Evolutionary conservation across 2,888 invertebrate species (phyloP), one percentile per base, ranked within the genome.

Genomic region (Brachyptera putata): DNA sequence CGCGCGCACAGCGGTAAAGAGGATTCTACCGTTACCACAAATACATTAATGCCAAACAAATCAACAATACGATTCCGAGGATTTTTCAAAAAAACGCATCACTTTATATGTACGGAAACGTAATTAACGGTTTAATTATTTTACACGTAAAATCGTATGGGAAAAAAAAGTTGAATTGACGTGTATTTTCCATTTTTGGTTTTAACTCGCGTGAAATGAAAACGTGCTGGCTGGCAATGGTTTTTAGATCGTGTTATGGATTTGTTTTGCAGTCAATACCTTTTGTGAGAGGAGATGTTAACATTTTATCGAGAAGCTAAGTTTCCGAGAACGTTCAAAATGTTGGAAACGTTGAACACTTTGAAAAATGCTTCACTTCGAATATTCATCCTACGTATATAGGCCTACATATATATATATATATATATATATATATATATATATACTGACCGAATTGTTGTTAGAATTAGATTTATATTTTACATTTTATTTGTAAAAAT

Each of bases 1-100:
- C 74, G 74, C 74, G 73, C 73, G 73, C 73, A 21, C 22, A 34
- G 74, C 74, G 74, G 74, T 74, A 74, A 74, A 74, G 74, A 74
- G 72, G 70, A 70, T 69, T 73, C 74, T 74, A 73, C 74, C 74
- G 74, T 74, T 74, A 74, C 69, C 70, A 69, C 26, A 43, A 21
- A 13, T 7, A 22, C 53, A 1, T 36, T 53, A 22, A 46, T 50
- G 16, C 30, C 50, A 53, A 34, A 36, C 53, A 36, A 3, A 53
- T 53, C 53, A 34, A 53, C 53, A 53, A 34, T 53, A 21, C 53
- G 36, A 21, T 53, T 34, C 53, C 22, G 53, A 53, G 36, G 53
- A 53, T 16, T 53, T 53, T 36, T 36, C 34, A 18, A 53, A 53
- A n/a, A n/a, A n/a, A 53, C 21, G 22, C 30, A 30, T 30, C 5